These are phyloP conservation scores for Eulithis testata DNA, from an alignment of 2,888 invertebrate species.

Conservation along the genomic window DNA sequence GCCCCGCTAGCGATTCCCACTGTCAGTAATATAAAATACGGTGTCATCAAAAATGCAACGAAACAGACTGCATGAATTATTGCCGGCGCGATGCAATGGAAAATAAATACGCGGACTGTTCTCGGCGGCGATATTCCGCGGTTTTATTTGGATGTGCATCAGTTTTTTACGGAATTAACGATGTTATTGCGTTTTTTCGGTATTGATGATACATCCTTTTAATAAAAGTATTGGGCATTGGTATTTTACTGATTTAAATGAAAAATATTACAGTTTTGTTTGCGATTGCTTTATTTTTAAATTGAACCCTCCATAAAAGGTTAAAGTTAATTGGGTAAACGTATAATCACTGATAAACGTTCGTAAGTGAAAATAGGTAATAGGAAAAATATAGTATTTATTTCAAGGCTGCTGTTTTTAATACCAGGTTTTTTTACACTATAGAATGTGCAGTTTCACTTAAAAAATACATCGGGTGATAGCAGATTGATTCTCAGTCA, in stretches of 20 bases:
- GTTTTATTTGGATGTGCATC: slow-evolving; percentile 27
- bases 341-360: too few relatives aligned
- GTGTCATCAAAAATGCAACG: slow-evolving; percentile 64
- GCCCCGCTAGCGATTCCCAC: slow-evolving; percentile 48
- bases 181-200: slow-evolving; percentile 23
- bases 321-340: too few relatives aligned
- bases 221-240: background rate
- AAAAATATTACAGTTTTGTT: background rate
- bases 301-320: too few relatives aligned
- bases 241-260: background rate
- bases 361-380: too few relatives aligned
- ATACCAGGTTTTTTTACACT: too few relatives aligned
- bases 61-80: slow-evolving; percentile 60
- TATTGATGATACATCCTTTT: slow-evolving; percentile 11
- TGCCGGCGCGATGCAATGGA: slow-evolving; percentile 48
- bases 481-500: background rate
- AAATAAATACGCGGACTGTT: slow-evolving; percentile 51
- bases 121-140: slow-evolving; percentile 37
- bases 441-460: too few relatives aligned
- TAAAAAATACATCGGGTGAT: too few relatives aligned
- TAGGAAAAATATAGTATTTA: too few relatives aligned
- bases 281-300: background rate
- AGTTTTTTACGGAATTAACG: slow-evolving; percentile 15
- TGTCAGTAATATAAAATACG: slow-evolving; percentile 59
- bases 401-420: too few relatives aligned